Percentiles rank a stretch among this genome's conserved stretches.
phyloP scores from a whole-genome alignment of 2,888 invertebrate genomes.

The Melangyna quadrimaculata region DNA sequence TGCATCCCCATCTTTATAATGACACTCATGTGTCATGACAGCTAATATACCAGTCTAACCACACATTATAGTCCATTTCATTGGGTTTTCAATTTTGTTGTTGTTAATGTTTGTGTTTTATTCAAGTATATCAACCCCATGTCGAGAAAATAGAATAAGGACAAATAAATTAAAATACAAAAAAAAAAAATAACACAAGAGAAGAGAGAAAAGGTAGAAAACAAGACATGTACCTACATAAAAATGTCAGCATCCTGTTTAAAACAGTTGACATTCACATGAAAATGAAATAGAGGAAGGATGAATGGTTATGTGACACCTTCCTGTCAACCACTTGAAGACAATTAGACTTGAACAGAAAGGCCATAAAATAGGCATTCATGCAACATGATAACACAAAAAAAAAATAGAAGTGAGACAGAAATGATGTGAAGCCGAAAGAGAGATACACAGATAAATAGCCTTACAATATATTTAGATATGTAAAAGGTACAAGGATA shows the following conservation, averaged over 20 bases:
- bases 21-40: slow-evolving; percentile 61
- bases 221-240: slow-evolving; percentile 50
- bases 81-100: background rate
- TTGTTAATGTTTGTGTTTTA: background rate
- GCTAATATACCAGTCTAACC: slow-evolving; percentile 69
- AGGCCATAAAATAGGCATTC: slow-evolving; percentile 39
- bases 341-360: slow-evolving; percentile 61
- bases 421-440: background rate
- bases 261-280: slow-evolving; percentile 63
- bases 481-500: background rate
- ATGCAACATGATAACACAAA: background rate
- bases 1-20: slow-evolving; percentile 45
- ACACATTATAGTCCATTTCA: slow-evolving; percentile 67
- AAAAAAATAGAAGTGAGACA: background rate
- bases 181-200: background rate
- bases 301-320: slow-evolving; percentile 68
- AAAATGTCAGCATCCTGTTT: slow-evolving; percentile 66
- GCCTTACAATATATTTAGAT: background rate
- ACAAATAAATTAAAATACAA: background rate
- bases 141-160: slow-evolving; percentile 46
- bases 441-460: background rate
- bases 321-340: slow-evolving; percentile 70
- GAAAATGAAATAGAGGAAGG: slow-evolving; percentile 58
- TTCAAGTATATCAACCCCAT: slow-evolving; percentile 53
- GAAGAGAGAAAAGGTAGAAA: slow-evolving; percentile 11